Evolutionary conservation across 2,888 invertebrate genomes (phyloP).

Genomic region (Polyommatus icarus): DNA sequence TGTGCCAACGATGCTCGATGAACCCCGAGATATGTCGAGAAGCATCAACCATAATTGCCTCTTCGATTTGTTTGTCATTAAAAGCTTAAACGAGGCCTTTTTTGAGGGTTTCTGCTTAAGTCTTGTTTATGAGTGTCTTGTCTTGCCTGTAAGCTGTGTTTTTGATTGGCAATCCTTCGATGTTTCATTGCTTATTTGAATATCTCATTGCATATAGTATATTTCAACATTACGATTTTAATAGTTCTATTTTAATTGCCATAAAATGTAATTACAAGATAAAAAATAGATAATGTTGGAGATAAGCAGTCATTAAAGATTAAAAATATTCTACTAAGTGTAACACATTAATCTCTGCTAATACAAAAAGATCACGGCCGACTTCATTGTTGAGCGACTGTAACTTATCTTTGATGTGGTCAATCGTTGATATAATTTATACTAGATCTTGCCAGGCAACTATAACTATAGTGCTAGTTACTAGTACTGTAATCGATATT

Average conservation of each 20-base stretch:
- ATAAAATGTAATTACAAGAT: neutral
- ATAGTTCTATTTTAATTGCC: neutral
- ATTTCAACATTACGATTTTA: neutral
- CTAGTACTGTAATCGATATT: too few species aligned
- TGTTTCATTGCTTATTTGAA: too few species aligned
- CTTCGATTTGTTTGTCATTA: neutral
- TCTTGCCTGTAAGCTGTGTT: too few species aligned
- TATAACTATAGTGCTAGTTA: too few species aligned
- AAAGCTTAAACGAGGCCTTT: too few species aligned
- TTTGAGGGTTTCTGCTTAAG: too few species aligned
- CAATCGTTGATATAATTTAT: neutral
- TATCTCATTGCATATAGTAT: too few species aligned
- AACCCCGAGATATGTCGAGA: neutral
- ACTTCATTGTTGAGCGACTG: slow-evolving; percentile 5
- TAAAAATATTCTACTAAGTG: neutral
- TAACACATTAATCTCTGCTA: neutral
- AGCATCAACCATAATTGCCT: neutral
- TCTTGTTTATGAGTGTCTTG: too few species aligned
- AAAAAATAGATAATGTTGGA: neutral
- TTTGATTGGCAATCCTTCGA: too few species aligned
- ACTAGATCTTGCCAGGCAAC: neutral
- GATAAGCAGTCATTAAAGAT: neutral
- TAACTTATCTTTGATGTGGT: slow-evolving; percentile 4
- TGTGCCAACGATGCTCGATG: slow-evolving; percentile 6
- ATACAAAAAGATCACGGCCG: slow-evolving; percentile 7